These are phyloP conservation scores for Hyperoodon ampullatus DNA, from an alignment of 2,113 vertebrate species.

Conservation along the genomic window DNA sequence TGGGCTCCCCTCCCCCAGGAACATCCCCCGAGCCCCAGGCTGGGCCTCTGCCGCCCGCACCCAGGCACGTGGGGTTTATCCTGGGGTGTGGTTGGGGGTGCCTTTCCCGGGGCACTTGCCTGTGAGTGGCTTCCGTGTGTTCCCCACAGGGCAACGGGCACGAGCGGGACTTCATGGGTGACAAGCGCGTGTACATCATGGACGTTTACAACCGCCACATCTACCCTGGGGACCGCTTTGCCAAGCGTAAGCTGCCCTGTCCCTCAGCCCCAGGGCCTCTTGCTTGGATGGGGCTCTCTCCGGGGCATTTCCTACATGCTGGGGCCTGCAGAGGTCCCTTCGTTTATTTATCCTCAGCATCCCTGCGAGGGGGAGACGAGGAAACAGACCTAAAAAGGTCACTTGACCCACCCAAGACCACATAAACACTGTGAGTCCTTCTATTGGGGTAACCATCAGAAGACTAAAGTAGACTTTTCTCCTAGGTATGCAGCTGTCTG, in stretches of 20 bases:
- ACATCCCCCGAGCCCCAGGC: no score
- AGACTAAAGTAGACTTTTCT: neutral
- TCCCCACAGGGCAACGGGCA: conserved; percentile 95
- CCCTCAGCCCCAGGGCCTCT: accelerated
- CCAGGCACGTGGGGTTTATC: no score
- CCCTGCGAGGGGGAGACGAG: neutral
- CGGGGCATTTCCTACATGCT: accelerated
- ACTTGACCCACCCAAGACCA: neutral
- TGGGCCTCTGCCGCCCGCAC: neutral
- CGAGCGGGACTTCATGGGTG: conserved; percentile 95
- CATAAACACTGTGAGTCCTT: neutral
- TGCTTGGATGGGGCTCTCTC: no score
- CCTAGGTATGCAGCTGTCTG: neutral
- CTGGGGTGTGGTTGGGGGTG: neutral
- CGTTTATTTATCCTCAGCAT: neutral
- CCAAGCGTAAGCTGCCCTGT: conserved; percentile 91
- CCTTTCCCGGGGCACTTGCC: no score
- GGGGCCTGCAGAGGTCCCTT: neutral
- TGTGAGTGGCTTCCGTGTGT: neutral
- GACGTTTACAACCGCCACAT: conserved; percentile 96
- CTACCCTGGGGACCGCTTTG: conserved; percentile 93
- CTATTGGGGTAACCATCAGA: no score
- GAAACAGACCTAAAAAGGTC: neutral
- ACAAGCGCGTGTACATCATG: conserved; percentile 96
- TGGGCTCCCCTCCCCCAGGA: neutral